A percentile compares a stretch with the other conserved stretches of the same genome.
Evolutionary conservation across 2,797 vertebrate genomes (phyloP).

Genomic region (Urocyon cinereoargenteus): DNA sequence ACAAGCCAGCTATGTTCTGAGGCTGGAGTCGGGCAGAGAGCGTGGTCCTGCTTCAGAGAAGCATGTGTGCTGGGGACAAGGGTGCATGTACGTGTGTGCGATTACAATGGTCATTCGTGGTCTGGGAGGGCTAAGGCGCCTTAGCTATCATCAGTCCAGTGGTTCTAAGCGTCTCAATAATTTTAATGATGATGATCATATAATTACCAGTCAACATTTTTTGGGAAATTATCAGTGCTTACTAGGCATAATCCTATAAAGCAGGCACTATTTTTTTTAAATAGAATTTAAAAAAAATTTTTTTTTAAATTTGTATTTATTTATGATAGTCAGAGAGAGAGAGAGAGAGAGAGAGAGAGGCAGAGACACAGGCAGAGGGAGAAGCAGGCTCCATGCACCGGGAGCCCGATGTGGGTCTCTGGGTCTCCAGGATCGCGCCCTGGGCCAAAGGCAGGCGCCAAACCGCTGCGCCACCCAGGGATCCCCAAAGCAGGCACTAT

Average conservation of each 20-base stretch:
- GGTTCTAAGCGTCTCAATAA: slow-evolving; percentile 25
- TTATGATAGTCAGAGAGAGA: too few relatives aligned
- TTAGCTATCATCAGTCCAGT: neutral
- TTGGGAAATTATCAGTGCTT: neutral
- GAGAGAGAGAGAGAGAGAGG: too few relatives aligned
- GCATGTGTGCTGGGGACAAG: accelerated
- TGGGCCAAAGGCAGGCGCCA: too few relatives aligned
- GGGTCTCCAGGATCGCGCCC: too few relatives aligned
- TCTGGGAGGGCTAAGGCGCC: neutral
- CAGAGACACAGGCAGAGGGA: too few relatives aligned
- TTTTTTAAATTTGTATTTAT: too few relatives aligned
- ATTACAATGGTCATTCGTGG: neutral
- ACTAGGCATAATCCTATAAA: neutral
- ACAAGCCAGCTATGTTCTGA: neutral
- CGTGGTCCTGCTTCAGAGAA: neutral
- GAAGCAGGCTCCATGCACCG: too few relatives aligned
- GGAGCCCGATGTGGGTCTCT: too few relatives aligned
- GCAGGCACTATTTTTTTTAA: too few relatives aligned
- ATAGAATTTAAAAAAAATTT: too few relatives aligned
- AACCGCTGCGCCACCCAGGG: too few relatives aligned
- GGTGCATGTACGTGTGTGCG: accelerated
- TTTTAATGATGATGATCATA: neutral
- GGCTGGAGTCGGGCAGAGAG: neutral
- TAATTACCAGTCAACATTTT: neutral
- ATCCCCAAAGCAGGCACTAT: too few relatives aligned